Conservation (phyloP, 2,113 vertebrate species). For the Syngnathoides biaculeatus region DNA sequence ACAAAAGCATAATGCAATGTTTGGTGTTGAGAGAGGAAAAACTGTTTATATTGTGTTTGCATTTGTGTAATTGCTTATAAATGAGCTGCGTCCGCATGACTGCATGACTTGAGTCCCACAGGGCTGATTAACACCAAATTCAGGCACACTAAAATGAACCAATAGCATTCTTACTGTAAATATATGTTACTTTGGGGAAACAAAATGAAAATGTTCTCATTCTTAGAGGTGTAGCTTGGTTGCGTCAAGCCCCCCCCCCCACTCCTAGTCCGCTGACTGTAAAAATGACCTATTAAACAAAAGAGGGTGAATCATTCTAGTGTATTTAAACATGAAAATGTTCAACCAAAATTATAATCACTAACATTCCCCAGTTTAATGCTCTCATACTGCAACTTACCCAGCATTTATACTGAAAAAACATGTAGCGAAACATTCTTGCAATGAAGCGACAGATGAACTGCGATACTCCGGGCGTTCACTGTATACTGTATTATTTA, state of each 20-base stretch:
- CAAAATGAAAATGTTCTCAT: too few relatives aligned
- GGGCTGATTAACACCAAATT: background rate
- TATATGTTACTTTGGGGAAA: too few relatives aligned
- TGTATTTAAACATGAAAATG: too few relatives aligned
- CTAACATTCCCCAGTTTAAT: too few relatives aligned
- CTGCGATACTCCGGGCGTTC: too few relatives aligned
- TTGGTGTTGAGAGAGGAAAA: slow-evolving; percentile 1
- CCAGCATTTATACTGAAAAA: too few relatives aligned
- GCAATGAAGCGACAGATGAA: too few relatives aligned
- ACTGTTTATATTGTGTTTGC: slow-evolving; percentile 17
- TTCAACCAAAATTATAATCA: too few relatives aligned
- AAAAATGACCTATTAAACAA: background rate
- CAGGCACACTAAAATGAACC: background rate
- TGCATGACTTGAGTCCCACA: background rate
- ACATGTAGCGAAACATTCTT: too few relatives aligned
- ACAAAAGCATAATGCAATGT: slow-evolving; percentile 38
- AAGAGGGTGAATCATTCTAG: background rate
- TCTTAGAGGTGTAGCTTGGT: background rate
- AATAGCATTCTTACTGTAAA: background rate
- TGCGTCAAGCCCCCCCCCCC: background rate
- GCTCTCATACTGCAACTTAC: too few relatives aligned
- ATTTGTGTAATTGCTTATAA: slow-evolving; percentile 29
- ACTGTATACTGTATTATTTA: too few relatives aligned
- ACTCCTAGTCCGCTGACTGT: background rate
- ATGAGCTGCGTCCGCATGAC: slow-evolving; percentile 5